Evolutionary conservation across 2,797 vertebrate species (phyloP).

Genomic region (Staurois parvus): DNA sequence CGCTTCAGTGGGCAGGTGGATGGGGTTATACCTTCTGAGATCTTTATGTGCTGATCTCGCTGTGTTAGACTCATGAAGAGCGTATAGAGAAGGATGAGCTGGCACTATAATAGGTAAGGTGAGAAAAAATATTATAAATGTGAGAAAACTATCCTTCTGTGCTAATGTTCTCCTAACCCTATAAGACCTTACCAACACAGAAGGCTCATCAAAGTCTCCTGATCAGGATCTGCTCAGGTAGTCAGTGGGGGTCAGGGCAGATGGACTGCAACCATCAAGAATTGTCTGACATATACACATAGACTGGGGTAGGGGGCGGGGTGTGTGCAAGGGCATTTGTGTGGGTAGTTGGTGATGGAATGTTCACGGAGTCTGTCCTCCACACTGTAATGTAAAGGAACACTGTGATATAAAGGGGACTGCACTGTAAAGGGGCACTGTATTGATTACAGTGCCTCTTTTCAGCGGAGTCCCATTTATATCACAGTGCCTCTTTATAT

Average conservation of each 20-base stretch:
- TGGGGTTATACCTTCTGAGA: constrained; percentile 31
- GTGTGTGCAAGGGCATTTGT: too few relatives aligned
- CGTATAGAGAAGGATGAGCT: constrained; percentile 5
- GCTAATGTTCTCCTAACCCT: not conserved
- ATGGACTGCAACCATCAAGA: not conserved
- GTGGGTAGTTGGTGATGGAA: too few relatives aligned
- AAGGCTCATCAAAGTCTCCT: not conserved
- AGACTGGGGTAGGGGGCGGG: too few relatives aligned
- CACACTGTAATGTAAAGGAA: too few relatives aligned
- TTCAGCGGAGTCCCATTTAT: too few relatives aligned
- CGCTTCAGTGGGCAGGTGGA: constrained; percentile 34
- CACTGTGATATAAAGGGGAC: too few relatives aligned
- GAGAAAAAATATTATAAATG: not conserved
- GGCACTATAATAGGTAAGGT: not conserved
- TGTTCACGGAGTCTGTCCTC: too few relatives aligned
- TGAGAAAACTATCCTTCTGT: not conserved
- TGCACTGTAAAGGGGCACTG: too few relatives aligned
- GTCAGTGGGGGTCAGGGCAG: too few relatives aligned
- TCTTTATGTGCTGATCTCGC: constrained; percentile 4
- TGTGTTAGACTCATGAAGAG: not conserved
- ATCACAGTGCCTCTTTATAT: too few relatives aligned
- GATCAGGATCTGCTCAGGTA: not conserved
- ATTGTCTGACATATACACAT: not conserved
- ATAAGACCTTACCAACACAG: not conserved
- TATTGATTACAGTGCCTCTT: too few relatives aligned